A percentile compares a stretch with the other conserved stretches of the same genome.
Evolutionary conservation across 2,888 invertebrate species (phyloP).

Genomic region (Pelosia muscerda): DNA sequence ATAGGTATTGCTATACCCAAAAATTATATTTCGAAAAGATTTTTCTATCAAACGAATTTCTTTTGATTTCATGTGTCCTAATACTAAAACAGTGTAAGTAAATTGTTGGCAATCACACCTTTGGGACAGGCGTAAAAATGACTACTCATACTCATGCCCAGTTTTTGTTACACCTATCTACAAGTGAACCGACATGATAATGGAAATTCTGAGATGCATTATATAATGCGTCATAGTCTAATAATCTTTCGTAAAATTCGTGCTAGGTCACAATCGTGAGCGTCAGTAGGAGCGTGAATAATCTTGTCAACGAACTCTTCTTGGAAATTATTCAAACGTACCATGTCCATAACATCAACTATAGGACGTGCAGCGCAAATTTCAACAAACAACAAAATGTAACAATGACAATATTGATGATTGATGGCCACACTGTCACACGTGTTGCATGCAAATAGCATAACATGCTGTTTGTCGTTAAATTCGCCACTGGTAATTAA

Average conservation of each 20-base stretch:
- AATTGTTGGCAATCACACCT: too few species aligned
- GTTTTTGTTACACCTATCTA: not conserved
- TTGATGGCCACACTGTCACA: not conserved
- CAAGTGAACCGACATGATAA: not conserved
- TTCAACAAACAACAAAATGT: constrained; percentile 10
- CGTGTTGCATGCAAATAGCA: constrained; percentile 3
- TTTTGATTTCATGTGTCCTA: too few species aligned
- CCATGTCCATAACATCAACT: constrained; percentile 2
- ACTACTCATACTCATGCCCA: not conserved
- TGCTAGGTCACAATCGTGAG: constrained; percentile 3
- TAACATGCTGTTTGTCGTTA: constrained; percentile 5
- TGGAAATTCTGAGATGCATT: not conserved
- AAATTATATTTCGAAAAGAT: too few species aligned
- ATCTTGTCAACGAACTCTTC: constrained; percentile 6
- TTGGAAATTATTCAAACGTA: not conserved
- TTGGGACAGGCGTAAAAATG: not conserved
- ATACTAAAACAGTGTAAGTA: too few species aligned
- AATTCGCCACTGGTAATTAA: not conserved
- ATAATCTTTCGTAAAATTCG: not conserved
- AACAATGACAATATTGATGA: constrained; percentile 14
- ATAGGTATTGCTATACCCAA: too few species aligned
- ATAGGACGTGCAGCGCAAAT: not conserved
- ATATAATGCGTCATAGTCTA: not conserved
- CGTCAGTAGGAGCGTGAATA: constrained; percentile 1
- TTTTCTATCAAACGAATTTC: too few species aligned